Percentiles rank a stretch among this genome's conserved stretches.
Evolutionary conservation across 2,797 vertebrate genomes (phyloP).

Genomic region (Labroides dimidiatus): DNA sequence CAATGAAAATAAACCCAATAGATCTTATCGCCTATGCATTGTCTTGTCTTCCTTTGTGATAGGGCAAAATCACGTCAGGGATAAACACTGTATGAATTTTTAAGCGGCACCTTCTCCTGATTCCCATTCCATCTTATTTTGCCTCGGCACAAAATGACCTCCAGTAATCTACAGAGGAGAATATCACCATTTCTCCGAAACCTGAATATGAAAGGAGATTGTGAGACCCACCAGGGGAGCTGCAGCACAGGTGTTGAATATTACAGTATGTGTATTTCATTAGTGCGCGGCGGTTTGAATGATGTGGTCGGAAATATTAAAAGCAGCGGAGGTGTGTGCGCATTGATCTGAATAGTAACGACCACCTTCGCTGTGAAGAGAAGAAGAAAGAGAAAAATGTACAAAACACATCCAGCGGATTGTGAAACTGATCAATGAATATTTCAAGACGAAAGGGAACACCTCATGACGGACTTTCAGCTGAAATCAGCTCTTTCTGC

Average conservation of each 20-base stretch:
- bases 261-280: constrained; percentile 79
- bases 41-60: constrained; percentile 78
- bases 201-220: constrained; percentile 72
- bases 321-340: constrained; percentile 47
- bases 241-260: constrained; percentile 79
- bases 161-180: constrained; percentile 81
- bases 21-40: constrained; percentile 81
- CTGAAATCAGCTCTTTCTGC: constrained; percentile 57
- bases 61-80: constrained; percentile 70
- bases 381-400: constrained; percentile 29
- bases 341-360: constrained; percentile 68
- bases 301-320: constrained; percentile 70
- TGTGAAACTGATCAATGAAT: constrained; percentile 63
- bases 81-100: constrained; percentile 84
- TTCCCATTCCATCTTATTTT: constrained; percentile 71
- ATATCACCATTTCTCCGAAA: constrained; percentile 67
- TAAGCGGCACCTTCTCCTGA: constrained; percentile 67
- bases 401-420: constrained; percentile 31
- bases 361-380: constrained; percentile 30
- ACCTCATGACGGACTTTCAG: constrained; percentile 30
- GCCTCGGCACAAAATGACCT: constrained; percentile 75
- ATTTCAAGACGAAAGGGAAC: constrained; percentile 49
- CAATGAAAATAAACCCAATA: constrained; percentile 77
- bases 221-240: constrained; percentile 63
- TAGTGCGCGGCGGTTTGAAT: constrained; percentile 70